A percentile compares a stretch with the other conserved stretches of the same genome.
phyloP scores from a whole-genome alignment of 2,113 vertebrate genomes.

The Thermophis baileyi region DNA sequence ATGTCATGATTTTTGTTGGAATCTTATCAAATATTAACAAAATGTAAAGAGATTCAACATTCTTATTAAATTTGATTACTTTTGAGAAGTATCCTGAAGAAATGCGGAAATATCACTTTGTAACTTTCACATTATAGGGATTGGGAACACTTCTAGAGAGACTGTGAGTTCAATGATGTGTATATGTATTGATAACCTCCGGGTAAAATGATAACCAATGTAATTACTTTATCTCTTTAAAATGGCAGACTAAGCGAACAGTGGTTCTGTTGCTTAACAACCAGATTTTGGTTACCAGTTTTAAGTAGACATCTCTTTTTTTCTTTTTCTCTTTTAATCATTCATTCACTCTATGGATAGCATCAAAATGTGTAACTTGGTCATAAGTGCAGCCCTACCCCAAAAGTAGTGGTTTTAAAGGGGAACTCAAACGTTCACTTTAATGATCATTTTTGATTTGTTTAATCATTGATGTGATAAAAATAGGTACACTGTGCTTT shows the following conservation, averaged over 20 bases:
- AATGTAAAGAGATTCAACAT: not conserved
- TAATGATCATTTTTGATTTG: not conserved
- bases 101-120: not conserved
- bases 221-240: not conserved
- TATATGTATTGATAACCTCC: not conserved
- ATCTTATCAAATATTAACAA: not conserved
- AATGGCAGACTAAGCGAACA: not conserved
- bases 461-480: not conserved
- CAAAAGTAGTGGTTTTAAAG: not conserved
- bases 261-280: not conserved
- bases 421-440: not conserved
- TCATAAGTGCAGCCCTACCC: not conserved
- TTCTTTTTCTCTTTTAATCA: constrained; percentile 4
- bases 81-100: not conserved
- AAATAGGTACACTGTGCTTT: not conserved
- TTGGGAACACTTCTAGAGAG: not conserved
- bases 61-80: not conserved
- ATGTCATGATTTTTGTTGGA: not conserved
- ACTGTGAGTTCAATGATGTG: not conserved
- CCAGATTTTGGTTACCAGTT: not conserved
- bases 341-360: not conserved
- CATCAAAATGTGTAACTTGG: not conserved
- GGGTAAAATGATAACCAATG: not conserved
- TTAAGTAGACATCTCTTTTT: not conserved
- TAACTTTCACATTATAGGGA: not conserved